Conservation (phyloP, 1,140 invertebrate genomes). For the Drosophila ananassae region DNA sequence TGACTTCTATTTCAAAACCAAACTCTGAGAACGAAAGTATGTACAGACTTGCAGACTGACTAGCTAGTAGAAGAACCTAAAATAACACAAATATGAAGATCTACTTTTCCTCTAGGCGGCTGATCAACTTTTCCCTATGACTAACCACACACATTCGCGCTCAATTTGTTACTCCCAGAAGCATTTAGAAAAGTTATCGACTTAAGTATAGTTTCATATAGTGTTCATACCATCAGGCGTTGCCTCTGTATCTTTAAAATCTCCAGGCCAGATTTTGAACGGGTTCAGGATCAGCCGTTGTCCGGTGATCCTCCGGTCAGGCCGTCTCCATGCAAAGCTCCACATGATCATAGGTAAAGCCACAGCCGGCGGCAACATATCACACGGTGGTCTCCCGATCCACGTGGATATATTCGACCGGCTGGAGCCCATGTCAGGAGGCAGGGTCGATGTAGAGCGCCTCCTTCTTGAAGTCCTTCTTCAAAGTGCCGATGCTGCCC, state of each 20-base stretch:
- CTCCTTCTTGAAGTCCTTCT: slow-evolving; percentile 85
- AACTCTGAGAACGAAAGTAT: not conserved
- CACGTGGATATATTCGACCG: slow-evolving; percentile 94
- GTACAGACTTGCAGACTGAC: slow-evolving; percentile 9
- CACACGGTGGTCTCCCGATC: slow-evolving; percentile 95
- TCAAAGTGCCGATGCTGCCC: slow-evolving; percentile 79
- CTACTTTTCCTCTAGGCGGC: not conserved
- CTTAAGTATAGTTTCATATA: slow-evolving; percentile 61
- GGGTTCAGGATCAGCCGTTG: slow-evolving; percentile 17
- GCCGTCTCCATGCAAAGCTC: slow-evolving; percentile 63
- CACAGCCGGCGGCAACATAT: slow-evolving; percentile 84
- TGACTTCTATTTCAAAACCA: not conserved
- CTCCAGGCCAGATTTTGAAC: slow-evolving; percentile 66
- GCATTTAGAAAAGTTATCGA: slow-evolving; percentile 73
- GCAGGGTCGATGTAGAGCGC: slow-evolving; percentile 86
- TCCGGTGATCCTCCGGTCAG: slow-evolving; percentile 45
- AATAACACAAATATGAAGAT: not conserved
- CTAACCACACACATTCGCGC: slow-evolving; percentile 38
- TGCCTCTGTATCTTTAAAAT: slow-evolving; percentile 66
- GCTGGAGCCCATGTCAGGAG: slow-evolving; percentile 93
- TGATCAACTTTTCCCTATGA: slow-evolving; percentile 25
- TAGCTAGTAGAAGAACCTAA: not conserved
- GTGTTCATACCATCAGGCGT: slow-evolving; percentile 50
- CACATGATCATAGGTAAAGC: slow-evolving; percentile 59
- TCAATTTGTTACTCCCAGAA: slow-evolving; percentile 43